Conservation (phyloP, 2,113 vertebrate genomes). For the Bos taurus region DNA sequence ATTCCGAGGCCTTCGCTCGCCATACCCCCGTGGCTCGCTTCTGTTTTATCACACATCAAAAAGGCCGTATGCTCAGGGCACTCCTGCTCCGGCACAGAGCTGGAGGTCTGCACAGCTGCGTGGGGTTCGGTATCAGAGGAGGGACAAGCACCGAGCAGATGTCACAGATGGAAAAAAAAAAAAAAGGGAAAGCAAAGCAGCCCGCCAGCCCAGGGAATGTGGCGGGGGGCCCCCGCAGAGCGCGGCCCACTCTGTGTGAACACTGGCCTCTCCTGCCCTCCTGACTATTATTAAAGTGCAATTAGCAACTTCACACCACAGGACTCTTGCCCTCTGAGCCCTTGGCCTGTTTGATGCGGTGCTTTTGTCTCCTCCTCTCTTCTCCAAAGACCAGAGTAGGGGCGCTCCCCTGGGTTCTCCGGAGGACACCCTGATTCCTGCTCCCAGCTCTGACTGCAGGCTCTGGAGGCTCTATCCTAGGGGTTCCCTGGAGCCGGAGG, state of each 20-base stretch:
- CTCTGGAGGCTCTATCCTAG: neutral
- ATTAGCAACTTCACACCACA: slow-evolving; percentile 62
- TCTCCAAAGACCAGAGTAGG: neutral
- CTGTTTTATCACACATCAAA: slow-evolving; percentile 99
- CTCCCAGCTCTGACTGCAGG: neutral
- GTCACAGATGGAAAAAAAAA: slow-evolving; percentile 82
- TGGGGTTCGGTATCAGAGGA: slow-evolving; percentile 88
- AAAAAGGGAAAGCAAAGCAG: slow-evolving; percentile 19
- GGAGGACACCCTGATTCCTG: rapidly evolving
- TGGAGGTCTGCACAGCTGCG: slow-evolving; percentile 96
- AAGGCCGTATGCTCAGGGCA: slow-evolving; percentile 88
- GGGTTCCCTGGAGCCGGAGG: neutral
- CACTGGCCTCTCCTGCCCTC: slow-evolving; percentile 63
- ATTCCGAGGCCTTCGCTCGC: slow-evolving; percentile 87
- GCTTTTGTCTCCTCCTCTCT: neutral
- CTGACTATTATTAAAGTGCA: slow-evolving; percentile 74
- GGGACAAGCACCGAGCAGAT: slow-evolving; percentile 93
- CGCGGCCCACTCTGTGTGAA: slow-evolving; percentile 68
- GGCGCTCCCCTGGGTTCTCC: neutral
- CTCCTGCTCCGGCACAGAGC: slow-evolving; percentile 82
- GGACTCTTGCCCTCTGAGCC: slow-evolving; percentile 60
- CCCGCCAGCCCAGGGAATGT: slow-evolving; percentile 75
- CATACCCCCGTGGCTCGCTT: slow-evolving; percentile 91
- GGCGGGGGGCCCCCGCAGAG: slow-evolving; percentile 76
- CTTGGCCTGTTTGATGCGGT: neutral